Conservation (phyloP, 1,140 invertebrate species). For the Scaptomyza pallida region DNA sequence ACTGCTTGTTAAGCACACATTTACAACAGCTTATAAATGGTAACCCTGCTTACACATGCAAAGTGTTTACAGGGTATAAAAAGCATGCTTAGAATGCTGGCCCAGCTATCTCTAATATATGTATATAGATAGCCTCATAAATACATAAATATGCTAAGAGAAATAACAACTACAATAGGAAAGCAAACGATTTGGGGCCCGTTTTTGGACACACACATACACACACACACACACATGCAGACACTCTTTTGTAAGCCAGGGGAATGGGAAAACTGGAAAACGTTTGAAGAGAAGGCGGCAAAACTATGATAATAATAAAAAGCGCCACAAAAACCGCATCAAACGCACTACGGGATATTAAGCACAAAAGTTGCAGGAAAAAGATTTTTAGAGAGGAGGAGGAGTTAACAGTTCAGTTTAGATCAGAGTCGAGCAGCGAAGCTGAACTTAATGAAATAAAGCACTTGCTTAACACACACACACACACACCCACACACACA, state of each 20-base stretch:
- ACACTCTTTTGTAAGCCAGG: slow-evolving; percentile 23
- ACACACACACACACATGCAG: background rate
- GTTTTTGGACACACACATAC: slow-evolving; percentile 4
- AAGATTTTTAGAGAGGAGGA: slow-evolving; percentile 54
- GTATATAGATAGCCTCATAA: slow-evolving; percentile 70
- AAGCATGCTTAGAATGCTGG: slow-evolving; percentile 13
- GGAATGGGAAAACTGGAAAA: slow-evolving; percentile 17
- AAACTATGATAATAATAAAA: slow-evolving; percentile 71
- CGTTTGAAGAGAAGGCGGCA: slow-evolving; percentile 32
- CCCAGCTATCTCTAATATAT: slow-evolving; percentile 36
- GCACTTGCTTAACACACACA: slow-evolving; percentile 66
- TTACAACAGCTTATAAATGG: too few species aligned
- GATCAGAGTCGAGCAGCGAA: slow-evolving; percentile 41
- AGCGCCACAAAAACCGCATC: slow-evolving; percentile 62
- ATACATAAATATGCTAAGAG: slow-evolving; percentile 70
- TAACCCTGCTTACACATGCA: background rate
- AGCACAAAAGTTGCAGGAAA: slow-evolving; percentile 69
- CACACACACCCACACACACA: slow-evolving; percentile 40
- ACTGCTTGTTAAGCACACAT: too few species aligned
- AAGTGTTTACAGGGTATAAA: background rate
- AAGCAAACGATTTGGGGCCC: slow-evolving; percentile 13
- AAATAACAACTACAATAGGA: slow-evolving; percentile 42
- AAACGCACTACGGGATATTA: slow-evolving; percentile 77
- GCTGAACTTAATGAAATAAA: slow-evolving; percentile 79
- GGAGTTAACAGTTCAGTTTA: slow-evolving; percentile 7